Conservation (phyloP, 2,888 invertebrate species). For the Catonia carolina region DNA sequence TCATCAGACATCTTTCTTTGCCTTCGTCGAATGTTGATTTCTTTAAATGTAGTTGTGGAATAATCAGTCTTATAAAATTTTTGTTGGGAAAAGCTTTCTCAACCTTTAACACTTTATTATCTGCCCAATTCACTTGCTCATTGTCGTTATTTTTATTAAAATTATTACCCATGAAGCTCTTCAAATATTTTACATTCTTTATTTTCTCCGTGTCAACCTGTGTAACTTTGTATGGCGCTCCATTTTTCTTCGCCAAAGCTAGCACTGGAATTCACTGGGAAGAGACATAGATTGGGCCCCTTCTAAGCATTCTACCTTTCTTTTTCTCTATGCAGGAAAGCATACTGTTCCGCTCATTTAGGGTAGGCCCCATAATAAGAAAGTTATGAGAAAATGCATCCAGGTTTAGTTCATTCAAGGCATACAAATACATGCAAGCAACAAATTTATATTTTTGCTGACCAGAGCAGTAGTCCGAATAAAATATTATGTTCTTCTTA, state of each 20-base stretch:
- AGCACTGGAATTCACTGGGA: conserved; percentile 18
- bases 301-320: conserved; percentile 23
- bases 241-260: not conserved
- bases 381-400: conserved; percentile 30
- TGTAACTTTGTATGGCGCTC: not conserved
- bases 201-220: not conserved
- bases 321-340: conserved; percentile 28
- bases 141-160: not conserved
- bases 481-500: conserved; percentile 21
- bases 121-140: not conserved
- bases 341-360: conserved; percentile 31
- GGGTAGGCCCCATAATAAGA: conserved; percentile 30
- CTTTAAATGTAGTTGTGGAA: not conserved
- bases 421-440: conserved; percentile 26
- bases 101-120: not conserved
- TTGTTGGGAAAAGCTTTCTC: not conserved
- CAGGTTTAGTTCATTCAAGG: conserved; percentile 1
- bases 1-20: no score
- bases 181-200: not conserved
- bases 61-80: not conserved
- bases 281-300: conserved; percentile 28
- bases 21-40: not conserved
- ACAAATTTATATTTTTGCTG: conserved; percentile 31
- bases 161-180: not conserved
- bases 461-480: conserved; percentile 31